Percentiles rank a stretch among this genome's conserved stretches.
These are phyloP conservation scores for Melangyna quadrimaculata DNA, from an alignment of 2,888 invertebrate genomes.

Conservation along the genomic window DNA sequence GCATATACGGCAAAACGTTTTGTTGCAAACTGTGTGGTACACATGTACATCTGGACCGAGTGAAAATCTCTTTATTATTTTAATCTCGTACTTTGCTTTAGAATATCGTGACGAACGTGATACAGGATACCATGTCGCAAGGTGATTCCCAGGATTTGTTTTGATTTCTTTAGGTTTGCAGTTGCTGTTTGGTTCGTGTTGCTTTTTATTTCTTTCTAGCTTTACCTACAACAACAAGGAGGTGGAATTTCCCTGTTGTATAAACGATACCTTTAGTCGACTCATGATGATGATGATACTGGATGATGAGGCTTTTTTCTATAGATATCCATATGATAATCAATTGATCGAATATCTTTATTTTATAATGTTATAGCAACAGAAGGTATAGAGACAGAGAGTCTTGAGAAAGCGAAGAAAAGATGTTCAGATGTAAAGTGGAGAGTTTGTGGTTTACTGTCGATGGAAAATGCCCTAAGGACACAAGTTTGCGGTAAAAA, in stretches of 20 bases:
- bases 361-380: conserved; percentile 39
- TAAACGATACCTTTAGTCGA: too few species aligned
- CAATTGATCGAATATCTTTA: conserved; percentile 62
- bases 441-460: conserved; percentile 34
- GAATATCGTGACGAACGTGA: conserved; percentile 72
- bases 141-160: conserved; percentile 71
- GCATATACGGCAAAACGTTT: conserved; percentile 55
- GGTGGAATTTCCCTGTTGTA: neutral
- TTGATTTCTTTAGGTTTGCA: conserved; percentile 54
- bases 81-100: conserved; percentile 55
- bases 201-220: neutral
- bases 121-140: conserved; percentile 71
- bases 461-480: conserved; percentile 37
- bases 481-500: conserved; percentile 43
- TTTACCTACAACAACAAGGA: neutral
- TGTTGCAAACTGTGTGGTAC: conserved; percentile 61
- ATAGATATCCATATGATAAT: conserved; percentile 54
- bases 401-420: conserved; percentile 1
- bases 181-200: conserved; percentile 18
- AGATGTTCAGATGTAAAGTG: neutral
- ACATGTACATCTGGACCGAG: conserved; percentile 69
- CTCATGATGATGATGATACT: neutral
- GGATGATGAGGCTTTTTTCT: conserved; percentile 27
- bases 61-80: conserved; percentile 71
- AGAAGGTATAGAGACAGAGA: too few species aligned